Percentiles rank a stretch among this genome's conserved stretches.
Conservation (phyloP, 2,113 vertebrate species). For the Asarcornis scutulata region DNA sequence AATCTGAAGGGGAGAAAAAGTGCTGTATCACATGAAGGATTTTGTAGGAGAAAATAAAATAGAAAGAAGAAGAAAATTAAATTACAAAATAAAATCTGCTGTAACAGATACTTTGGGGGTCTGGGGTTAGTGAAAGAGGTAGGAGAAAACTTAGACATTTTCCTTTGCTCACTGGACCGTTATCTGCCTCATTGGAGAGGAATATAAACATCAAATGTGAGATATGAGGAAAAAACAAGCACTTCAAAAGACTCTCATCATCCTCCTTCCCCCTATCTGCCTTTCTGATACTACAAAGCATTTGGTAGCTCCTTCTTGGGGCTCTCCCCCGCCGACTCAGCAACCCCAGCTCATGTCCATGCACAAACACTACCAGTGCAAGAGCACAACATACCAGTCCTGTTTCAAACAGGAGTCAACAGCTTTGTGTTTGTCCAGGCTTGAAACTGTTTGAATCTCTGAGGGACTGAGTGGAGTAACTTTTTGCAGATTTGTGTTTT, state of each 20-base stretch:
- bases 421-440: background rate
- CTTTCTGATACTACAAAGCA: background rate
- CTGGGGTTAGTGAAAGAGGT: background rate
- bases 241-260: background rate
- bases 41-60: background rate
- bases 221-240: background rate
- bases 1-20: background rate
- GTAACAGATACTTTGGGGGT: background rate
- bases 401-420: background rate
- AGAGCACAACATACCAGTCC: background rate
- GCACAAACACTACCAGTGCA: background rate
- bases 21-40: background rate
- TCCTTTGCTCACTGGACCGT: background rate
- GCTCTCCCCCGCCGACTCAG: accelerated
- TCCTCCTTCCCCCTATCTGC: background rate
- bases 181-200: background rate
- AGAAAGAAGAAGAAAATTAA: background rate
- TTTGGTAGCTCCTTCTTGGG: background rate
- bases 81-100: background rate
- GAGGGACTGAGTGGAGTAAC: background rate
- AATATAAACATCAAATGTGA: background rate
- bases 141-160: background rate
- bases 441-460: background rate
- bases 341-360: accelerated
- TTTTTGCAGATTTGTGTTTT: background rate